phyloP scores from a whole-genome alignment of 2,888 invertebrate genomes.

The Leptopilina syphax region DNA sequence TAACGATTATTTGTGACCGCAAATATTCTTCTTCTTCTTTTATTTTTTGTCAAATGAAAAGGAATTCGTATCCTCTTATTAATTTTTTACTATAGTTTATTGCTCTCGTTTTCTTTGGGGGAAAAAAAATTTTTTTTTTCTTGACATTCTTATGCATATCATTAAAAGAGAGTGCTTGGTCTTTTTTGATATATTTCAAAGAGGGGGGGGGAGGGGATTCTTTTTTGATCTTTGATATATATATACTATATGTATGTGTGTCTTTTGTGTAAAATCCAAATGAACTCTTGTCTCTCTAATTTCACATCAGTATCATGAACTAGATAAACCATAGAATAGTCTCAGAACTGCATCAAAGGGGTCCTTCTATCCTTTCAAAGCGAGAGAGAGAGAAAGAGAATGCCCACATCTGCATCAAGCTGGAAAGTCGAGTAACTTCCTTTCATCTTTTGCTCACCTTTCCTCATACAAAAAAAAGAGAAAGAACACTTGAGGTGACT shows the following conservation, averaged over 20 bases:
- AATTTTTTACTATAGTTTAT: conserved; percentile 10
- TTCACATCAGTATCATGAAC: conserved; percentile 15
- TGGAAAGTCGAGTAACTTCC: not conserved
- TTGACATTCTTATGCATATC: not conserved
- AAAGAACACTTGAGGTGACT: not conserved
- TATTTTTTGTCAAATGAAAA: not conserved
- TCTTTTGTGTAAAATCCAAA: conserved; percentile 14
- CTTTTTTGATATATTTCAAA: not conserved
- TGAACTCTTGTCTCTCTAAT: conserved; percentile 17
- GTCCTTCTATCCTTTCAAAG: conserved; percentile 2
- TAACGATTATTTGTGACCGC: conserved; percentile 19
- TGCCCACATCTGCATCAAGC: conserved; percentile 12
- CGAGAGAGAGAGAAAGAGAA: conserved; percentile 10
- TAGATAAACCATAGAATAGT: conserved; percentile 21
- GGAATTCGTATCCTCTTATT: not conserved
- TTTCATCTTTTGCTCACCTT: conserved; percentile 27
- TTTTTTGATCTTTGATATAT: conserved; percentile 22
- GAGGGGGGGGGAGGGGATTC: not conserved
- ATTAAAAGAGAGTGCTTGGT: conserved; percentile 16
- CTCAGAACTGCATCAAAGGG: conserved; percentile 15
- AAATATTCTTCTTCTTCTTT: not conserved
- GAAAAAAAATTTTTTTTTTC: not conserved
- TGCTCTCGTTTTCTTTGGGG: not conserved
- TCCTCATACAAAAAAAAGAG: not conserved
- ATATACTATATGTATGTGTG: not conserved